These are phyloP conservation scores for Syritta pipiens DNA, from an alignment of 2,888 invertebrate genomes.

Conservation along the genomic window DNA sequence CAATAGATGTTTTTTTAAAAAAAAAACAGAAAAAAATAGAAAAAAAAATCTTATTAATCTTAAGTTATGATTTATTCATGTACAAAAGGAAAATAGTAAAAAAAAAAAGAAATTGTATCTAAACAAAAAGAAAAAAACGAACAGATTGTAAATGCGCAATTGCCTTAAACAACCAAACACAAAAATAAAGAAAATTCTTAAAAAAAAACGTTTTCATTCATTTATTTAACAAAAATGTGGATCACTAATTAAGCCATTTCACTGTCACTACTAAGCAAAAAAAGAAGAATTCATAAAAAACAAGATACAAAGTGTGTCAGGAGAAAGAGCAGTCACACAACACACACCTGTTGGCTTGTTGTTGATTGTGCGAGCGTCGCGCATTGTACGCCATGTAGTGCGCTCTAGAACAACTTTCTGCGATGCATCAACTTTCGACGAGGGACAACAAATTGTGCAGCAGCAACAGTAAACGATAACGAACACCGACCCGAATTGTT, in stretches of 20 bases:
- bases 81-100: constrained; percentile 57
- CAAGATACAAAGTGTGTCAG: constrained; percentile 75
- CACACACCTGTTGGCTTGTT: constrained; percentile 46
- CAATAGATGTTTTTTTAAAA: constrained; percentile 62
- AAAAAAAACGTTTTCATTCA: constrained; percentile 22
- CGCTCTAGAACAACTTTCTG: constrained; percentile 68
- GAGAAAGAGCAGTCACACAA: constrained; percentile 72
- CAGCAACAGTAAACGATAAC: constrained; percentile 11
- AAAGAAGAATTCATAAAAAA: constrained; percentile 33
- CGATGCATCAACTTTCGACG: constrained; percentile 63
- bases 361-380: constrained; percentile 12
- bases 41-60: constrained; percentile 53
- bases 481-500: constrained; percentile 57
- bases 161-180: constrained; percentile 46
- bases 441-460: constrained; percentile 37
- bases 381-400: constrained; percentile 10
- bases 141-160: constrained; percentile 48
- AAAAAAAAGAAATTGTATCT: constrained; percentile 43
- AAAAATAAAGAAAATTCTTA: constrained; percentile 57
- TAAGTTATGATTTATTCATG: constrained; percentile 59
- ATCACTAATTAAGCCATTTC: constrained; percentile 75
- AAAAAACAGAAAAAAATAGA: constrained; percentile 44
- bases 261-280: constrained; percentile 73
- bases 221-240: background rate
- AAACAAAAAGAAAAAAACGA: constrained; percentile 37